A percentile compares a stretch with the other conserved stretches of the same genome.
Evolutionary conservation across 2,797 vertebrate species (phyloP).

Genomic region (Thripadectes ignobilis): DNA sequence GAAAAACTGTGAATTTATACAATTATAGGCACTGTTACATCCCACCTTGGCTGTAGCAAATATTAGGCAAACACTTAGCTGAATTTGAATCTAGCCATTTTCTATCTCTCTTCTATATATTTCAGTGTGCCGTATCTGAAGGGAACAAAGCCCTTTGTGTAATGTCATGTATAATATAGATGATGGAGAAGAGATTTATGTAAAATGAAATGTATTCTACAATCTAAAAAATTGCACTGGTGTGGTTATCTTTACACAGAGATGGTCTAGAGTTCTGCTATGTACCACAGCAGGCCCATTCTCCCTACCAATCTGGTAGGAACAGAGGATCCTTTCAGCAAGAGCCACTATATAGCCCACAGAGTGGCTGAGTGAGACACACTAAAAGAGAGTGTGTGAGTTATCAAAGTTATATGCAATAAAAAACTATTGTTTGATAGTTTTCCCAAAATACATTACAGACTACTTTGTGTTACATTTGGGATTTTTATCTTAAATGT

Average conservation of each 20-base stretch:
- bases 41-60: neutral
- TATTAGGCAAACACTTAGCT: neutral
- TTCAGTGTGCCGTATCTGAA: fast-evolving
- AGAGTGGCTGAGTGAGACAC: neutral
- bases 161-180: neutral
- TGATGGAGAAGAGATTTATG: neutral
- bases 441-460: neutral
- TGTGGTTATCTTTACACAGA: neutral
- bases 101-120: neutral
- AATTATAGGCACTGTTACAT: neutral
- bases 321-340: neutral
- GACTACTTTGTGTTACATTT: neutral
- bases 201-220: neutral
- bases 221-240: neutral
- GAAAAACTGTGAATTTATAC: neutral
- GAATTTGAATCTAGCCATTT: neutral
- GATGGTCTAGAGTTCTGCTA: neutral
- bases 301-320: neutral
- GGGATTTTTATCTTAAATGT: neutral
- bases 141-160: neutral
- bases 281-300: neutral
- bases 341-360: neutral
- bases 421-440: neutral
- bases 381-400: neutral
- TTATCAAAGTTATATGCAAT: neutral